Conservation (phyloP, 2,888 invertebrate genomes). For the Hofmannophila pseudospretella region DNA sequence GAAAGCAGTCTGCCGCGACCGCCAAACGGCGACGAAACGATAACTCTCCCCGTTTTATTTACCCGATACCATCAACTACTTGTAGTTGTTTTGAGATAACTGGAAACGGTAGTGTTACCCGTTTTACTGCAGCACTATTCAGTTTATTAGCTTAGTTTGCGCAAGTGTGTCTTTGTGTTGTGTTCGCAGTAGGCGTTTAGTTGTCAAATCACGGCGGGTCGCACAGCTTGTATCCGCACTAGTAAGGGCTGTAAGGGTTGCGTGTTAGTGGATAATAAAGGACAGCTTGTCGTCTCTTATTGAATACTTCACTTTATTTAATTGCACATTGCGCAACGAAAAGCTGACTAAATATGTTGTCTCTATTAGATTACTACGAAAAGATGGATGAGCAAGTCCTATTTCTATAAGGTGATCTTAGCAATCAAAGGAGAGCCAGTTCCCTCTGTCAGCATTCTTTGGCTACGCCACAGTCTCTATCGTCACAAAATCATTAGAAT, state of each 20-base stretch:
- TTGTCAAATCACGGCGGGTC: not conserved
- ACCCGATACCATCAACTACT: conserved; percentile 7
- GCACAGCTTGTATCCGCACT: too few species aligned
- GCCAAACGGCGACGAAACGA: conserved; percentile 7
- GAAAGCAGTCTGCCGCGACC: conserved; percentile 9
- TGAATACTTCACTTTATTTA: too few species aligned
- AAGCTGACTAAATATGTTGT: too few species aligned
- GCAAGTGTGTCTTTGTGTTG: not conserved
- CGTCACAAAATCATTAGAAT: too few species aligned
- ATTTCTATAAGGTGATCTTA: too few species aligned
- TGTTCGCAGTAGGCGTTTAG: conserved; percentile 1
- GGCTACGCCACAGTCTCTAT: too few species aligned
- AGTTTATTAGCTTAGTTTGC: not conserved
- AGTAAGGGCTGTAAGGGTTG: not conserved
- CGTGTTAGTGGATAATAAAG: conserved; percentile 3
- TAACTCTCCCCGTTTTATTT: conserved; percentile 9
- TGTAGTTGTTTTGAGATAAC: not conserved
- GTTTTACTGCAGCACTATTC: not conserved
- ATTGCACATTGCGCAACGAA: too few species aligned
- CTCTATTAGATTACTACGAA: too few species aligned
- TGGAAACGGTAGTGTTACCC: not conserved
- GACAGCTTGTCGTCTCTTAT: not conserved
- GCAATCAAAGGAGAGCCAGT: too few species aligned
- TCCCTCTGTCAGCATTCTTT: too few species aligned
- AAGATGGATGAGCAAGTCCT: too few species aligned